These are phyloP conservation scores for Phrynosoma platyrhinos DNA, from an alignment of 2,113 vertebrate genomes.

Conservation along the genomic window DNA sequence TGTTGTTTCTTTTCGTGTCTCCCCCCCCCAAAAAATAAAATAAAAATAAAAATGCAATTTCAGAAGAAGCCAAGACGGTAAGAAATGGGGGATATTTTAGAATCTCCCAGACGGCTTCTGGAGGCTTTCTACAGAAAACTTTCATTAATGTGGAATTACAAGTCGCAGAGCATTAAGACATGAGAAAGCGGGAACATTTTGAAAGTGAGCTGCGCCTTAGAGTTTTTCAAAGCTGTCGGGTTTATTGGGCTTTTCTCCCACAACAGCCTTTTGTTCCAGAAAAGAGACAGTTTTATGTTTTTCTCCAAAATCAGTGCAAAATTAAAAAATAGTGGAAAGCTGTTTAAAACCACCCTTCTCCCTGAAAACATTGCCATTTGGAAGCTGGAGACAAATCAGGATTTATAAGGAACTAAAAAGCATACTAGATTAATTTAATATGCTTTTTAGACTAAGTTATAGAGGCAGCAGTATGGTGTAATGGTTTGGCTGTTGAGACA, in stretches of 20 bases:
- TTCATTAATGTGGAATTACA: conserved; percentile 14
- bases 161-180: neutral
- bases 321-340: neutral
- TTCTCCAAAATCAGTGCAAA: neutral
- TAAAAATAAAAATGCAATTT: neutral
- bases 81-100: neutral
- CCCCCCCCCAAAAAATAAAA: too few species aligned
- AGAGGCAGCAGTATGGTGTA: too few species aligned
- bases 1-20: neutral
- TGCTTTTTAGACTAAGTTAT: too few species aligned
- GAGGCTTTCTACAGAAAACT: neutral
- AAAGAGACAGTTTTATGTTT: neutral
- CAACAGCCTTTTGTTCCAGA: neutral
- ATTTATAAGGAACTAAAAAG: neutral
- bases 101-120: neutral
- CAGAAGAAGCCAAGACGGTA: neutral
- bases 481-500: too few species aligned
- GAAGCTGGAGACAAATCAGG: neutral
- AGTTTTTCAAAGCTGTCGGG: neutral
- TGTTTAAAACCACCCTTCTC: neutral
- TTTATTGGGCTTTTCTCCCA: neutral
- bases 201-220: too few species aligned
- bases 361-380: neutral
- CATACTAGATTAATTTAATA: too few species aligned
- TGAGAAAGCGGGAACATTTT: neutral